Base-by-base conservation (phyloP, 2,113 vertebrate species). In the Carlito syrichta region DNA sequence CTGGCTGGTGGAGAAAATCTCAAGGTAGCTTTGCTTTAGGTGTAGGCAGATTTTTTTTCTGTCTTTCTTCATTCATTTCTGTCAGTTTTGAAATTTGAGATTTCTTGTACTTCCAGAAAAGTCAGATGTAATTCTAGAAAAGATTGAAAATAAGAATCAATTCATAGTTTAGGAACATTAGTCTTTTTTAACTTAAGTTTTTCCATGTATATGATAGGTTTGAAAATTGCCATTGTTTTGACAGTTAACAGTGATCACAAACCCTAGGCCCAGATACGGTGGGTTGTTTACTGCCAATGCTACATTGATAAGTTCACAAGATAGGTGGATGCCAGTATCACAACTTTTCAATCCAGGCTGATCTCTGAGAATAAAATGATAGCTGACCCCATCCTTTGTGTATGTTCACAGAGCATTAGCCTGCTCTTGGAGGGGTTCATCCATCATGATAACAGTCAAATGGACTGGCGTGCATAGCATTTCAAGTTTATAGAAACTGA, bases 321-420 rank as follows among this genome's bases (percentile, higher is more conserved):
- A 98, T 97, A 98, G 97, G 98, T 95, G 95, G 96, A 82, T 97
- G 98, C 98, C 99, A 98, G 99, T 98, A 98, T 97, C 96, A 82
- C 95, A 98, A 97, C 97, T 97, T 98, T 99, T 97, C 69, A 93
- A 98, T 96, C 88, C 96, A 98, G 62, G 43, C 96, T 98, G 98
- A 98, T 98, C 98, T 97, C 81, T 92, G 60, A 58, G 94, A 96
- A 96, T 84, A 97, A 97, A 97, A 95, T 98, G 96, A 97, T 96
- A 92, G 97, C 96, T 97, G 97, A 92, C 97, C 94, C 98, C 96
- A 98, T 98, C 97, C 97, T 95, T 74, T 83, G 96, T 97, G 96
- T 81, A 85, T 97, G 91, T 94, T 98, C 0, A 0, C 92, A 96
- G 97, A 98, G 95, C 97, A 94, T 97, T 98, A 96, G 92, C 96